These are phyloP conservation scores for Tupaia chinensis DNA, from an alignment of 2,113 vertebrate genomes.

Conservation along the genomic window DNA sequence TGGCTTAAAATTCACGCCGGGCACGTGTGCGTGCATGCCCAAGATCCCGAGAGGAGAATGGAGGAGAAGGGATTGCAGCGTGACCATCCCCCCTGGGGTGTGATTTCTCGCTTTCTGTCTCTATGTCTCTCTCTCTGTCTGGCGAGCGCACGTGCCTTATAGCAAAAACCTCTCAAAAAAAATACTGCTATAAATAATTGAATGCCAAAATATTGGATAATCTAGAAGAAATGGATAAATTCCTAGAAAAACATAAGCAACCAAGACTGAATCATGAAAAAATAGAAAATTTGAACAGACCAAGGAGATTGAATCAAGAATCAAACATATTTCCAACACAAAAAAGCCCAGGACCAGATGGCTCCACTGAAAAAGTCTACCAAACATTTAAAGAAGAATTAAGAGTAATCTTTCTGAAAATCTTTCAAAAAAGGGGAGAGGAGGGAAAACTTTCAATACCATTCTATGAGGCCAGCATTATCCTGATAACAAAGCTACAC, in stretches of 20 bases:
- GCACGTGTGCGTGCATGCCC: no score
- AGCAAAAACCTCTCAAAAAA: no score
- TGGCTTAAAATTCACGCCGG: no score
- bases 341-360: neutral
- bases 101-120: no score
- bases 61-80: no score
- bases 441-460: neutral
- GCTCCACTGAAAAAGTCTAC: neutral
- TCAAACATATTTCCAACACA: neutral
- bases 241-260: neutral
- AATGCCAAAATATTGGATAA: neutral
- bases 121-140: no score
- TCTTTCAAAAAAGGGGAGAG: neutral
- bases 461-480: neutral
- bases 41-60: no score
- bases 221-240: neutral
- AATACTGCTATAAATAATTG: no score
- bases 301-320: neutral
- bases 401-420: neutral
- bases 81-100: no score
- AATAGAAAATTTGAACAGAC: neutral
- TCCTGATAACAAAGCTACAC: neutral
- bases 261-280: neutral
- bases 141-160: no score
- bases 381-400: neutral